phyloP scores from a whole-genome alignment of 2,113 vertebrate species.

The Pithys albifrons region DNA sequence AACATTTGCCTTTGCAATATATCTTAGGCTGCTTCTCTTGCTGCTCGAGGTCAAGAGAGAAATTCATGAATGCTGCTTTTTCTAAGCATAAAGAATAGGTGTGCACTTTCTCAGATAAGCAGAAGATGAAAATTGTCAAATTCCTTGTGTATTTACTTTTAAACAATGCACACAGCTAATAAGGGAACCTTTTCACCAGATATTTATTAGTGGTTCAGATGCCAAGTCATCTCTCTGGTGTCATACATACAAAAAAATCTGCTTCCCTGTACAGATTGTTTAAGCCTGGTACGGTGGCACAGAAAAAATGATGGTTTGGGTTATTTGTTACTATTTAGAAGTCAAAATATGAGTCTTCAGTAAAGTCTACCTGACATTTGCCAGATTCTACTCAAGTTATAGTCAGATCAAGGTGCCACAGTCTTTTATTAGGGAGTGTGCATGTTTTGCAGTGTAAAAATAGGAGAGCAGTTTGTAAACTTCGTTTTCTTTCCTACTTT shows the following conservation, averaged over 20 bases:
- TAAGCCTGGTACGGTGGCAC: not conserved
- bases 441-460: not conserved
- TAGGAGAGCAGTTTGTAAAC: not conserved
- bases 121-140: not conserved
- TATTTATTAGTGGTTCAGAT: not conserved
- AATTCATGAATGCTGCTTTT: slow-evolving; percentile 55
- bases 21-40: slow-evolving; percentile 66
- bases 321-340: slow-evolving; percentile 21
- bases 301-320: not conserved
- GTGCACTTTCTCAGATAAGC: slow-evolving; percentile 39
- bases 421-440: not conserved
- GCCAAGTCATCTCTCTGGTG: not conserved
- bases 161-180: not conserved
- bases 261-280: not conserved
- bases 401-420: not conserved
- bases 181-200: not conserved
- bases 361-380: not conserved
- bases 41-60: slow-evolving; percentile 64
- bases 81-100: not conserved
- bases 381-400: not conserved
- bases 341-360: not conserved
- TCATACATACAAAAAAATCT: not conserved
- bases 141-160: slow-evolving; percentile 18
- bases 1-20: slow-evolving; percentile 74
- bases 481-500: not conserved